These are phyloP conservation scores for Sylvilagus bachmani DNA, from an alignment of 2,113 vertebrate genomes.

Conservation along the genomic window DNA sequence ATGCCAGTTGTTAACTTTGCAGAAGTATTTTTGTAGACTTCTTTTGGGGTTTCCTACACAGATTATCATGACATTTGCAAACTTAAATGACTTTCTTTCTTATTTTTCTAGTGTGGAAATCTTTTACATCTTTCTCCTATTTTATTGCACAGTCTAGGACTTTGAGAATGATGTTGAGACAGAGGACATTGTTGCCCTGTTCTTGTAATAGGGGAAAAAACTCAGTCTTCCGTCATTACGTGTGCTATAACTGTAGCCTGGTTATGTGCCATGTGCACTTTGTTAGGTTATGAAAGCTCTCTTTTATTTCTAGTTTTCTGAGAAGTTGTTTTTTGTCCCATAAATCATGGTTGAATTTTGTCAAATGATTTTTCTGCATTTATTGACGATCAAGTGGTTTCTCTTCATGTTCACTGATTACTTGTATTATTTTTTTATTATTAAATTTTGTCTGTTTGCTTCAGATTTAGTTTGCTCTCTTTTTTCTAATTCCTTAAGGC, in stretches of 20 bases:
- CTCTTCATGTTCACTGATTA: background rate
- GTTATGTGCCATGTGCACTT: background rate
- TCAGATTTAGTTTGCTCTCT: background rate
- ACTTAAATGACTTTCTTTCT: background rate
- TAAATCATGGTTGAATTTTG: background rate
- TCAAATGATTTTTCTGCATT: background rate
- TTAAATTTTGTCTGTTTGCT: background rate
- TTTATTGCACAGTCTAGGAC: background rate
- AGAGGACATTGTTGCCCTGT: background rate
- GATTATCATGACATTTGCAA: background rate
- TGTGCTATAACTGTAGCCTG: background rate
- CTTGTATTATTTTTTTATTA: slow-evolving; percentile 3
- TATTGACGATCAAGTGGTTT: background rate
- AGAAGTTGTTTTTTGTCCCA: background rate
- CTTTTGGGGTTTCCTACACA: background rate
- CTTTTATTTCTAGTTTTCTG: slow-evolving; percentile 31
- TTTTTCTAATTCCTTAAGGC: slow-evolving; percentile 13
- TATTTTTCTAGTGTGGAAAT: background rate
- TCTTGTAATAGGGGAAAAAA: background rate
- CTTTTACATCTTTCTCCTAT: background rate
- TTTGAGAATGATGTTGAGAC: background rate
- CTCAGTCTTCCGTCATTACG: background rate
- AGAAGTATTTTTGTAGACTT: slow-evolving; percentile 2
- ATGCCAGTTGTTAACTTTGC: background rate
- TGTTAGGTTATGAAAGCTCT: background rate